Conservation (phyloP, 2,888 invertebrate genomes). For the Drosophila demipolita region DNA sequence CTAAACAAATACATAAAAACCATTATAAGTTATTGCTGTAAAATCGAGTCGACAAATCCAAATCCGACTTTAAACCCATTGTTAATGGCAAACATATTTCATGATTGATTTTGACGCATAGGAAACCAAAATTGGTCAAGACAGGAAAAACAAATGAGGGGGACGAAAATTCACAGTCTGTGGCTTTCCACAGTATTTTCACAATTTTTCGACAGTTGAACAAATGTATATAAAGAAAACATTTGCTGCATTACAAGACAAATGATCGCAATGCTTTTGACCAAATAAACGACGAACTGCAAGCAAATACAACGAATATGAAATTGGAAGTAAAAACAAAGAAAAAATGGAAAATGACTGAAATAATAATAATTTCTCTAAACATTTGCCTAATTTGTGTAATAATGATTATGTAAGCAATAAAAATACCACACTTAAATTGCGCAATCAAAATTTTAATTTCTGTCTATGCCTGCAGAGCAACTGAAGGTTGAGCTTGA, state of each 20-base stretch:
- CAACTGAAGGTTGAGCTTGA: constrained; percentile 33
- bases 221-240: constrained; percentile 15
- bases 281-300: constrained; percentile 22
- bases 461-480: constrained; percentile 17
- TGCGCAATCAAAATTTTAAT: constrained; percentile 38
- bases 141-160: constrained; percentile 18
- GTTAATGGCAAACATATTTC: constrained; percentile 69
- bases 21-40: neutral
- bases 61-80: constrained; percentile 69
- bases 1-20: constrained; percentile 1
- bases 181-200: constrained; percentile 40
- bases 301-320: constrained; percentile 30
- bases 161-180: constrained; percentile 4
- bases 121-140: constrained; percentile 51
- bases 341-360: constrained; percentile 6
- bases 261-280: constrained; percentile 34
- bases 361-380: constrained; percentile 7
- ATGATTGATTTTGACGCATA: constrained; percentile 68
- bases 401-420: constrained; percentile 17
- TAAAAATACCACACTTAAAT: constrained; percentile 25
- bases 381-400: constrained; percentile 44
- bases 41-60: constrained; percentile 50
- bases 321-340: neutral
- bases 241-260: constrained; percentile 36
- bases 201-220: constrained; percentile 41